Percentiles rank a stretch among this genome's conserved stretches.
phyloP scores from a whole-genome alignment of 1,140 invertebrate genomes.

The Brachystomella parvula region DNA sequence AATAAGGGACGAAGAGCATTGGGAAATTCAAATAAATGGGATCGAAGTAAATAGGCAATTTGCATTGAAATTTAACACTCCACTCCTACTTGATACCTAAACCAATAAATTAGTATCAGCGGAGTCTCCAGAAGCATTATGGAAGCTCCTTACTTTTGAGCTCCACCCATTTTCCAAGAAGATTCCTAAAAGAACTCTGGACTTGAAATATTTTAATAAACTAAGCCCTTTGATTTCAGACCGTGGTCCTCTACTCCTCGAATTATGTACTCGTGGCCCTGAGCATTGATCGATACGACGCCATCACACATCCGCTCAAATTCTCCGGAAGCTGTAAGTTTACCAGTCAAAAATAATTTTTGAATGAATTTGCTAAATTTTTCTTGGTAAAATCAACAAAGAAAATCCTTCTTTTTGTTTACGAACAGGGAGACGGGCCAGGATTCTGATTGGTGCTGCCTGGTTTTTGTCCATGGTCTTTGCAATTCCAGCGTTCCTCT shows the following conservation, averaged over 20 bases:
- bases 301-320: slow-evolving; percentile 90
- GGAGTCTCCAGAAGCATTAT: neutral
- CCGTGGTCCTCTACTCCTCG: slow-evolving; percentile 81
- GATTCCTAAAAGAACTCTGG: neutral
- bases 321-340: slow-evolving; percentile 86
- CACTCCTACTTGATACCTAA: neutral
- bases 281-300: slow-evolving; percentile 88
- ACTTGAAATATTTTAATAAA: neutral
- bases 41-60: neutral
- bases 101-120: slow-evolving; percentile 8
- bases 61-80: neutral
- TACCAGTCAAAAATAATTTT: too few species aligned
- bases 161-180: neutral
- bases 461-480: slow-evolving; percentile 78
- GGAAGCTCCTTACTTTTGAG: neutral
- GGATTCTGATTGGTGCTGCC: slow-evolving; percentile 64
- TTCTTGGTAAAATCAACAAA: too few species aligned
- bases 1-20: neutral
- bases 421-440: slow-evolving; percentile 69
- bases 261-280: slow-evolving; percentile 90
- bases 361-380: too few species aligned
- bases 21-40: slow-evolving; percentile 8
- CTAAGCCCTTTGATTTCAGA: slow-evolving; percentile 45
- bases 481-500: slow-evolving; percentile 69
- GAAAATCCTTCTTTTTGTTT: too few species aligned